Conservation (phyloP, 1,140 invertebrate genomes). For the Diorhabda sublineata region DNA sequence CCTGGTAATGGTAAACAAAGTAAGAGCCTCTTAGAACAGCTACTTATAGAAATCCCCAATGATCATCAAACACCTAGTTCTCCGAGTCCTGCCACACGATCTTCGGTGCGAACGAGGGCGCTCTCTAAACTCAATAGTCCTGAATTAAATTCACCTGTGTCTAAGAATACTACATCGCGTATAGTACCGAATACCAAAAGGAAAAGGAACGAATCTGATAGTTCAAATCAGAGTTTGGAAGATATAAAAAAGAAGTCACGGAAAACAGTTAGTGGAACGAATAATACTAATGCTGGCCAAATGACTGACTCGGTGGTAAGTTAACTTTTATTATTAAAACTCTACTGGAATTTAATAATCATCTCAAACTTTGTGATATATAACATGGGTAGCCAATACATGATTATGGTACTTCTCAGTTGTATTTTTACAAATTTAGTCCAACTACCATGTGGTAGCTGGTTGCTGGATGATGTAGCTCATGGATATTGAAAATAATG, state of each 20-base stretch:
- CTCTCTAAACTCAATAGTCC: slow-evolving; percentile 69
- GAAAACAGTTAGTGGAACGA: slow-evolving; percentile 48
- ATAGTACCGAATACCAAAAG: slow-evolving; percentile 53
- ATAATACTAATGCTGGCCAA: neutral
- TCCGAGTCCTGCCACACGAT: slow-evolving; percentile 40
- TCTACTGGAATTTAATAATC: neutral
- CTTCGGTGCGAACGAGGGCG: slow-evolving; percentile 60
- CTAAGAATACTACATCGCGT: slow-evolving; percentile 20
- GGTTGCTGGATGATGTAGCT: too few species aligned
- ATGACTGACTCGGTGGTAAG: slow-evolving; percentile 60
- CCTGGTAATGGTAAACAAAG: slow-evolving; percentile 27
- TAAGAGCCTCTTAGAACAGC: slow-evolving; percentile 68
- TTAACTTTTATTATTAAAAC: neutral
- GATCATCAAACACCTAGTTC: slow-evolving; percentile 36
- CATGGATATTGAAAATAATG: too few species aligned
- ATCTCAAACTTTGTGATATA: too few species aligned
- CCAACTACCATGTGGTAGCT: too few species aligned
- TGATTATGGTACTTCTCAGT: too few species aligned
- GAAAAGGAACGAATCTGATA: slow-evolving; percentile 73
- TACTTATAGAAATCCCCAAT: slow-evolving; percentile 73
- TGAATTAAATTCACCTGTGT: slow-evolving; percentile 53
- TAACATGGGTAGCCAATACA: too few species aligned
- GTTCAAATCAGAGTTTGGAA: slow-evolving; percentile 61
- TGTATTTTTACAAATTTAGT: too few species aligned
- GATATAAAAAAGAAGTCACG: slow-evolving; percentile 48